Conservation (phyloP, 2,797 vertebrate species). For the Trematomus bernacchii region DNA sequence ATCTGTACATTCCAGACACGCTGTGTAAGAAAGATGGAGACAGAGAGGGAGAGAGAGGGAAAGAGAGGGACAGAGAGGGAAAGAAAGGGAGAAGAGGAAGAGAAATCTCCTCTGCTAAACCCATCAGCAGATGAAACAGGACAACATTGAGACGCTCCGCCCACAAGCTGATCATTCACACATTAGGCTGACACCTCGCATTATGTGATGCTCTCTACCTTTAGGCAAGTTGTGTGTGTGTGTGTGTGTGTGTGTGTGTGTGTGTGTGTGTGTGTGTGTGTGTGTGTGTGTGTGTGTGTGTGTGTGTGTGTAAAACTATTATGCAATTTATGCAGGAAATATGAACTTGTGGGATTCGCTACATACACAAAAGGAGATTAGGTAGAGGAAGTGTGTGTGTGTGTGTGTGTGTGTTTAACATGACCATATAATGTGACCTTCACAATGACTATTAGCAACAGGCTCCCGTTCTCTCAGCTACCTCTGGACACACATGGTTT, state of each 20-base stretch:
- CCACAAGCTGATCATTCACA: conserved; percentile 48
- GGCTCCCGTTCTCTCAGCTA: conserved; percentile 80
- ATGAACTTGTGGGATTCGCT: not conserved
- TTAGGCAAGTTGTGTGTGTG: conserved; percentile 57
- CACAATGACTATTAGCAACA: conserved; percentile 76
- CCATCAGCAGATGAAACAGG: conserved; percentile 65
- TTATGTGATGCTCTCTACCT: conserved; percentile 69
- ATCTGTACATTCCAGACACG: conserved; percentile 97
- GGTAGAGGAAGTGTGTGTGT: conserved; percentile 24
- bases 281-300: too few species aligned
- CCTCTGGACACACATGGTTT: conserved; percentile 79
- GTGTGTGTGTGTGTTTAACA: conserved; percentile 61
- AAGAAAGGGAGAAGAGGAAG: conserved; percentile 14
- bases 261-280: not conserved
- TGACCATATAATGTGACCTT: conserved; percentile 79
- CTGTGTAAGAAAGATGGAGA: conserved; percentile 90
- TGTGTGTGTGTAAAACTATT: too few species aligned
- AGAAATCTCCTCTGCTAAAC: conserved; percentile 62
- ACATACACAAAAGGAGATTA: conserved; percentile 28
- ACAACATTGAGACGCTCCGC: conserved; percentile 43
- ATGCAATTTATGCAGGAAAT: not conserved
- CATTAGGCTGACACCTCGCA: conserved; percentile 44
- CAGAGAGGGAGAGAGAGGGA: conserved; percentile 29
- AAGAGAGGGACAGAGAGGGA: conserved; percentile 24
- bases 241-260: conserved; percentile 16